Base-by-base conservation (phyloP, 2,888 invertebrate genomes). In the Hydriomena furcata region DNA sequence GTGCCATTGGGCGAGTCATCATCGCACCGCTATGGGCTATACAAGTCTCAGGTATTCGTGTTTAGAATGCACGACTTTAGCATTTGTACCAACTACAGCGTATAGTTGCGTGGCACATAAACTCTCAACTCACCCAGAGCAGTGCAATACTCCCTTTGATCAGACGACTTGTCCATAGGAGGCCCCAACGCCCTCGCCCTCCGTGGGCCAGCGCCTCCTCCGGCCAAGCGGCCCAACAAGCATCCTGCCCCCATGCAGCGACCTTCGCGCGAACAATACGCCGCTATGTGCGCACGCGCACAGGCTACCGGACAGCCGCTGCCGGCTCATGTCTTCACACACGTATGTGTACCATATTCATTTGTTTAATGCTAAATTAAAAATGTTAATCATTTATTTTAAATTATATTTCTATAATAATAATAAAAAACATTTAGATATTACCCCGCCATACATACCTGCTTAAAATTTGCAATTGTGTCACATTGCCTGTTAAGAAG, bases 171-270 rank as follows among this genome's bases (percentile, higher is more conserved):
- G n/a, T 35, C 21, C 11, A 8, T 48, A 37, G 55, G 44, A 30
- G 52, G 50, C 11, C 27, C 64, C 68, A 79, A 66, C 17, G 75
- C 66, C 6, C 13, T 32, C 7, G 71, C 70, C 5, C 51, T 17
- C 58, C 42, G 7, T 60, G 87, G 76, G 78, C 79, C 43, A 71
- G 89, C 79, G 58, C 91, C 92, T 47, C 95, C 97, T 62, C 94
- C 95, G 35, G 91, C 95, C 63, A 97, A 97, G 91, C 93, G 97
- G 65, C 94, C 95, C 67, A 94, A 93, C 84, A 95, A 94, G 90
- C 95, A 94, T 87, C 93, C 94, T 43, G 92, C 93, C 90, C 93
- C 93, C 66, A 92, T 94, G 79, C 93, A 93, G 87, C 92, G 94
- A 73, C 93, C 93, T 59, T 92, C 92, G 72, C 92, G 93, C 68